Base-by-base conservation (phyloP, 2,888 invertebrate genomes). In the Ormyrus labotus region DNA sequence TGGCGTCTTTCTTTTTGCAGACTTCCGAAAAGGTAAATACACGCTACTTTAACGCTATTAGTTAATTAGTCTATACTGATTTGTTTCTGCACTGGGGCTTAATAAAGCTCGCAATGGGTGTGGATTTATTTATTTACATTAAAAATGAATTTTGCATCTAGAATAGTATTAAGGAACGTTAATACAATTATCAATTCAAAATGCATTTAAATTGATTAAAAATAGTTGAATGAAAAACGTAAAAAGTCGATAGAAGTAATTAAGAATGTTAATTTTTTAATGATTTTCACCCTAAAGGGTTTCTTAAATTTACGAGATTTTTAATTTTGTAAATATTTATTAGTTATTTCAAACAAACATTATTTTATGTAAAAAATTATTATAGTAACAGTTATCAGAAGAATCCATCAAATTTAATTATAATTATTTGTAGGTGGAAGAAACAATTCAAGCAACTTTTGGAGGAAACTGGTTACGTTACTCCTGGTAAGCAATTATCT, bases 381-480 rank as follows among this genome's bases (percentile, higher is more conserved):
- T 2, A 10, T 6, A 53, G 8, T 34, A 34, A 4, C 1, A 19
- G 2, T 19, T 19, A 1, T 19, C 19, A 19, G 1, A 2, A 19
- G 34, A 34, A 34, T 34, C 0, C 34, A 34, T 34, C 34, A 34
- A 3, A 34, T 34, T 34, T 34, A 34, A 34, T 34, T 34, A 34
- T 34, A 34, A 34, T 34, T 34, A 34, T 34, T 83, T 85, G 80
- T 90, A 98, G 98, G 91, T 96, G 97, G 95, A 96, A 97, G 90
- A 96, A 96, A 88, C 97, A 98, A 90, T 99, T 99, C 92, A 97
- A 97, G 91, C 95, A 96, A 88, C 92, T 98, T 34, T 92, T 99
- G 76, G 97, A 97, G 90, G 98, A 98, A 91, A 98, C 98, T 0
- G 96, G 97, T 2, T 98, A 98, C 91, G 97, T 98, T 51, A 98